Base-by-base conservation (phyloP, 2,888 invertebrate genomes). In the Minunthozetes semirufus region DNA sequence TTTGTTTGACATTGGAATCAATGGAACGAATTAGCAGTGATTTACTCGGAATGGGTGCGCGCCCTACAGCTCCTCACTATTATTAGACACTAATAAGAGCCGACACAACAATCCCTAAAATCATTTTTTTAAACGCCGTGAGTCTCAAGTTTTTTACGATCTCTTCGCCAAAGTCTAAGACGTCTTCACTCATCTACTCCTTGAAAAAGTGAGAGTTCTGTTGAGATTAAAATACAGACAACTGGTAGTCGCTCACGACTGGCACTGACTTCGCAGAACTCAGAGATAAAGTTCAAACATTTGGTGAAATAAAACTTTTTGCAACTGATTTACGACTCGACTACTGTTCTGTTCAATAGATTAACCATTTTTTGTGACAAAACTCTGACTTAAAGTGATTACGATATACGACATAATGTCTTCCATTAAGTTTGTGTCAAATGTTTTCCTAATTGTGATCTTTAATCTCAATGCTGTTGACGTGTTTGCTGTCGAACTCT, bases 261-360 rank as follows among this genome's bases (percentile, higher is more conserved):
- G 17, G 56, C 15, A n/a, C n/a, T 53, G n/a, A 53, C 19, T 53
- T 53, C 33, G 33, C 33, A 33, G 33, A 19, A 53, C 15, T 53
- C 19, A 8, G 4, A 56, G 56, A 25, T 17, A 53, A 56, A 56
- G 56, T 56, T 25, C 56, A 56, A 53, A 56, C 56, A 56, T 56
- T 56, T 56, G 56, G 56, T 25, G 9, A 56, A 56, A 56, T 25
- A 15, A 8, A 25, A 13, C 25, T 53, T 8, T n/a, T 53, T n/a
- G n/a, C 25, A 11, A 56, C 15, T 15, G 46, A 11, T 48, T 25
- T 56, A 17, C 17, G 22, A 25, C 11, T 56, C 25, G 56, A 56
- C 25, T 25, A 56, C 56, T 56, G 56, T 33, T 33, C 56, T 56
- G 56, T 33, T 33, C 33, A 33, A 56, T 56, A 56, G 56, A 56